Percentiles rank a stretch among this genome's conserved stretches.
Evolutionary conservation across 2,797 vertebrate genomes (phyloP).

Genomic region (Sebastiscus albofasciatus): DNA sequence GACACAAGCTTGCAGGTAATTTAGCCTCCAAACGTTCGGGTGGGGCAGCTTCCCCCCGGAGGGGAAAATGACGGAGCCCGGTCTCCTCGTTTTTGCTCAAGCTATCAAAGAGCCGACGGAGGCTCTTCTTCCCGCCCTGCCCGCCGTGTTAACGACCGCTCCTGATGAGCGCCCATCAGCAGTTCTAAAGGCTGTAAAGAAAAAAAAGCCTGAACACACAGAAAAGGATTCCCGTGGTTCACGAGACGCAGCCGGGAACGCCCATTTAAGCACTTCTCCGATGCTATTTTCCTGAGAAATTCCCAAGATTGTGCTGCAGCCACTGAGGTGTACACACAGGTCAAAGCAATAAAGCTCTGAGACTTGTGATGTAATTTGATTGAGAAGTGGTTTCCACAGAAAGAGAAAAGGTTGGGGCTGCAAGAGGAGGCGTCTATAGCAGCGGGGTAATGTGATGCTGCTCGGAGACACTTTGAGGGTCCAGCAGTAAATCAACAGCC

Average conservation of each 20-base stretch:
- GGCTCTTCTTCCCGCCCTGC: conserved; percentile 24
- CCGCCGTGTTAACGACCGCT: conserved; percentile 19
- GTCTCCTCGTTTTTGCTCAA: background rate
- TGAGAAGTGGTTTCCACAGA: background rate
- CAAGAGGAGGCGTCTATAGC: background rate
- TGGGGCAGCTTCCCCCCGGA: background rate
- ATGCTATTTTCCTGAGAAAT: background rate
- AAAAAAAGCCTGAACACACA: background rate
- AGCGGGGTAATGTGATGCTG: background rate
- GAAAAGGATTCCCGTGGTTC: background rate
- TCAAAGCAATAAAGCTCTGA: background rate
- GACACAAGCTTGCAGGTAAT: conserved; percentile 8
- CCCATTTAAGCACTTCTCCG: background rate
- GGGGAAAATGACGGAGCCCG: background rate
- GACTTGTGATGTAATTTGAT: background rate
- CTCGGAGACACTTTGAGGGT: conserved; percentile 28
- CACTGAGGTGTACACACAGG: background rate
- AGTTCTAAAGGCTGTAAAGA: conserved; percentile 12
- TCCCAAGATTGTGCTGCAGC: background rate
- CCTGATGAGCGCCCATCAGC: conserved; percentile 27
- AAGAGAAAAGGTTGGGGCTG: background rate
- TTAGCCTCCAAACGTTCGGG: background rate
- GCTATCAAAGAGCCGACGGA: conserved; percentile 2
- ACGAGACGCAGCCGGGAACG: background rate
- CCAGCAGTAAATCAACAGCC: conserved; percentile 40